These are phyloP conservation scores for Orius laevigatus DNA, from an alignment of 1,140 invertebrate species.

Conservation along the genomic window DNA sequence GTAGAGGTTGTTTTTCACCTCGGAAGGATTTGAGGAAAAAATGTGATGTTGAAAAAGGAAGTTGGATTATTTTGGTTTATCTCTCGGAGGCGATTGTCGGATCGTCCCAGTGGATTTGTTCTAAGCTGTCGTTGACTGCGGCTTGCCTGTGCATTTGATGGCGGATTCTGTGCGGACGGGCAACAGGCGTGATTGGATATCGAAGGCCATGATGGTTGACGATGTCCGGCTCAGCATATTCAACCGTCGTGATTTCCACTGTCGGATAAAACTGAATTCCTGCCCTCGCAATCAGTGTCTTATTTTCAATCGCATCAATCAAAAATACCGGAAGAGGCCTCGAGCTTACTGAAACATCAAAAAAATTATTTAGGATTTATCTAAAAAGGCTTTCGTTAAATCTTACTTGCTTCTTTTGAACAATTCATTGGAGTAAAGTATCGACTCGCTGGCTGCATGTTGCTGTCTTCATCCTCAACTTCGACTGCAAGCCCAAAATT, in stretches of 20 bases:
- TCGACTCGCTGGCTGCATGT: slow-evolving; percentile 30
- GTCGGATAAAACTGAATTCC: slow-evolving; percentile 16
- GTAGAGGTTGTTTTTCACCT: too few relatives aligned
- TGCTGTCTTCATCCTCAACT: slow-evolving; percentile 43
- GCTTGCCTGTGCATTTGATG: slow-evolving; percentile 6
- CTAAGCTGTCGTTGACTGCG: slow-evolving; percentile 13
- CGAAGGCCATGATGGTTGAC: slow-evolving; percentile 11
- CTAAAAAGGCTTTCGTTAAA: background rate
- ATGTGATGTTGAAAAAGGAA: too few relatives aligned
- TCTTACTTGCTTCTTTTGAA: slow-evolving; percentile 21
- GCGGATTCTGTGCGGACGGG: background rate
- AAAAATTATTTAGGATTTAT: slow-evolving; percentile 5
- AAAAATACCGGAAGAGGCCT: slow-evolving; percentile 15
- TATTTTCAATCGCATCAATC: slow-evolving; percentile 5
- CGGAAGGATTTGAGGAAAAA: too few relatives aligned
- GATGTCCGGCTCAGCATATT: slow-evolving; percentile 17
- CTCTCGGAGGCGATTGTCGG: background rate
- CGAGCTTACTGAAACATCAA: slow-evolving; percentile 14
- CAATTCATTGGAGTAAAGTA: slow-evolving; percentile 32
- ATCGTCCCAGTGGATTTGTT: slow-evolving; percentile 14
- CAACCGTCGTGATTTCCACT: slow-evolving; percentile 20
- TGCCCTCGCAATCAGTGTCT: background rate
- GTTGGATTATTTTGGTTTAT: background rate
- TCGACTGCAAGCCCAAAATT: slow-evolving; percentile 41
- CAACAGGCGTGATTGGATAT: background rate